Evolutionary conservation across 2,113 vertebrate species (phyloP), one percentile per base, ranked within the genome.

Genomic region (Scytalopus superciliaris): DNA sequence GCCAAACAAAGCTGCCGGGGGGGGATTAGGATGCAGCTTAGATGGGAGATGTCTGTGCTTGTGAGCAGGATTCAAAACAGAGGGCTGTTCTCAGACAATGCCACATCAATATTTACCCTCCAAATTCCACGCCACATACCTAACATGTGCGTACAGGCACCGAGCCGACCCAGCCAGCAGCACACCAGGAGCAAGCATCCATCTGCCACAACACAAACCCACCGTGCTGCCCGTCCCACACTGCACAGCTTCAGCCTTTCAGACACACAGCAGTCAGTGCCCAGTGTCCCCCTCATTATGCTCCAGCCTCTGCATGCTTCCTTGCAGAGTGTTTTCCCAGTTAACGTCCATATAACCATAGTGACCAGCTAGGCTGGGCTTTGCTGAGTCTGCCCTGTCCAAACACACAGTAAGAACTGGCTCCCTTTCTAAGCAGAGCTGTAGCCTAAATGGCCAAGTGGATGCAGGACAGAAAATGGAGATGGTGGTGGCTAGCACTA

Each of bases 31-130:
- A 90, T 86, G 75, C 92, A 72, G 66, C 62, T 84, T 78, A 69
- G 73, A 90, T 56, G 89, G 87, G 91, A 95, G 89, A 81, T 95
- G 94, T 62, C 94, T 91, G 86, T 90, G 88, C 93, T 87, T 95
- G 96, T 0, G 0, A 93, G 88, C 27, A 75, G 60, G 96, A 78
- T 96, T 97, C 90, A 93, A 84, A 96, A 89, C 72, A 86, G 57
- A 79, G 19, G 40, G 59, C 6, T 97, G 69, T 89, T 91, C 90
- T 89, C 88, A 96, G 91, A 88, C 89, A 66, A 89, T 67, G 52
- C 74, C 3, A 15, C 90, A 88, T 87, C 94, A 91, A 72, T 94
- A 93, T 96, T 97, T 95, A 88, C 91, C 84, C 77, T 94, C 77
- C 59, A 76, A 84, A 94, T 97, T 96, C 92, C 92, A 90, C 8